These are phyloP conservation scores for Amphiura filiformis DNA, from an alignment of 35 echinoderm and acorn worm genomes.

Conservation along the genomic window DNA sequence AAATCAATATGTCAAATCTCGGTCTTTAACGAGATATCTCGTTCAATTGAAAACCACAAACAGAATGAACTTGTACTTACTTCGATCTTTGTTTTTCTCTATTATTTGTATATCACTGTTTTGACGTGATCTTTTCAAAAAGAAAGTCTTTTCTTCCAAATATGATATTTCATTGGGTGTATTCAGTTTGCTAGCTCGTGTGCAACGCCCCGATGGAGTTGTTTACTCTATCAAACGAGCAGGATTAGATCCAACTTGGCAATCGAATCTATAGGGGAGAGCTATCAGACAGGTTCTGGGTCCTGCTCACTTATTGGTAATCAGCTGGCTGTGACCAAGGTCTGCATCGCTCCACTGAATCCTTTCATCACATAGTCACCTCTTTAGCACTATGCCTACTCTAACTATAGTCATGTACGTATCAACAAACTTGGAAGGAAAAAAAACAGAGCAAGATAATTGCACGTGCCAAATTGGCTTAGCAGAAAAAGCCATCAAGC, in stretches of 20 bases:
- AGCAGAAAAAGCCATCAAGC: not conserved
- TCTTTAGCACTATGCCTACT: not conserved
- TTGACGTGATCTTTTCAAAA: conserved; percentile 7
- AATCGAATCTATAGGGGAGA: not conserved
- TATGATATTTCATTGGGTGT: not conserved
- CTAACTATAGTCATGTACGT: not conserved
- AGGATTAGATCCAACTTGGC: not conserved
- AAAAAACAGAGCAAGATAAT: not conserved
- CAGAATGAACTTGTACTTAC: not conserved
- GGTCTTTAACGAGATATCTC: not conserved
- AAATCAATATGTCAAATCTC: not conserved
- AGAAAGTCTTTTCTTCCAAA: not conserved
- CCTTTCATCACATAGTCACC: not conserved
- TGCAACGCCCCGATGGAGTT: not conserved
- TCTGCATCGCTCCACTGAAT: not conserved
- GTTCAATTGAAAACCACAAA: not conserved
- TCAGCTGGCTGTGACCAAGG: not conserved
- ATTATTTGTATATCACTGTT: not conserved
- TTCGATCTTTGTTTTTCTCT: not conserved
- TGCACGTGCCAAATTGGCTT: not conserved
- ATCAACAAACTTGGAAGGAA: not conserved
- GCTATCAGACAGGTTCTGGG: not conserved
- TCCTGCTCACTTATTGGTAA: not conserved
- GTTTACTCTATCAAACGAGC: not conserved
- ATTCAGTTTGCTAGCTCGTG: not conserved